Base-by-base conservation (phyloP, 2,113 vertebrate genomes). In the Triplophysa dalaica region DNA sequence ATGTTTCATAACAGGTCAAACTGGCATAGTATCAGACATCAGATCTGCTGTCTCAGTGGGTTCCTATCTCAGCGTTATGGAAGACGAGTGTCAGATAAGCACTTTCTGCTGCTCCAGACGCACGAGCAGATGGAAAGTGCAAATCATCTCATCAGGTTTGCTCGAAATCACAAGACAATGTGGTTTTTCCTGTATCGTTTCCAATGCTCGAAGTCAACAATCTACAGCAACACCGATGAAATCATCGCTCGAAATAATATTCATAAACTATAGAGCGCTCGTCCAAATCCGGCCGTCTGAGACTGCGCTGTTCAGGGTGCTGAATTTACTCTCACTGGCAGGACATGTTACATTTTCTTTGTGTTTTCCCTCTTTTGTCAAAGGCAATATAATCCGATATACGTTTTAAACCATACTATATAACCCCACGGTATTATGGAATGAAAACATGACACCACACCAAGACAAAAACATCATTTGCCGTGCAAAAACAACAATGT, bases 261-360 rank as follows among this genome's bases (percentile, higher is more conserved):
- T 56, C 16, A 33, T 45, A 19, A 38, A 26, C 60, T 61, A 70
- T 64, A 56, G 41, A 74, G 64, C 43, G 65, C 58, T 21, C 22
- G 45, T 77, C 62, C 73, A 22, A 75, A 67, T 21, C 69, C 61
- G 21, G 52, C 66, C 58, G 62, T 17, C 61, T n/a, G 78, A 80
- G 82, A 68, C 41, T 82, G 83, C 74, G 85, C 85, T 87, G 86
- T 86, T 87, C 86, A 85, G 78, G 83, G 86, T 87, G 83, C 86
- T 87, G 84, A 87, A 87, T 78, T 61, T 24, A 58, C 66, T 63
- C 63, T n/a, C 75, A 33, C 70, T 38, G n/a, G 16, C 19, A 70
- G 24, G 24, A 17, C 70, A 60, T 77, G 12, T 41, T 14, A 16
- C 11, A n/a, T n/a, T 22, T 45, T 48, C 33, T 38, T 38, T 38